Conservation (phyloP, 2,113 vertebrate genomes). For the Onychorhynchus coronatus region DNA sequence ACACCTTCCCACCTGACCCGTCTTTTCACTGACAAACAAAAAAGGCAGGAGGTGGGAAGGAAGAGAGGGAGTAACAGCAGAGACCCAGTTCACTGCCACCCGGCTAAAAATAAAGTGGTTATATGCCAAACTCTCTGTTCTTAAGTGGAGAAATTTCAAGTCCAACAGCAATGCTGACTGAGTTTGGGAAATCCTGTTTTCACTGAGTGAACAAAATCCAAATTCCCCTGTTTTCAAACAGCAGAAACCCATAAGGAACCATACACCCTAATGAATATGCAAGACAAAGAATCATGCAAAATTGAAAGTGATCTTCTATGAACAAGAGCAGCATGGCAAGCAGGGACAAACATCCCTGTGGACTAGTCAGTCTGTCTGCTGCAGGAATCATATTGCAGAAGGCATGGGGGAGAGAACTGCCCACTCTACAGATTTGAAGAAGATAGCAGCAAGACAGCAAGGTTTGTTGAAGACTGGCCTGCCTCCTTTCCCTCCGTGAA, state of each 20-base stretch:
- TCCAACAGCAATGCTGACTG: not conserved
- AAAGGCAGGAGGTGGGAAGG: fast-evolving
- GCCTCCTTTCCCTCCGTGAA: not conserved
- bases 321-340: not conserved
- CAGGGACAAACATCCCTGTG: not conserved
- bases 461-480: not conserved
- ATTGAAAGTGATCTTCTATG: not conserved
- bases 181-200: not conserved
- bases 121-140: not conserved
- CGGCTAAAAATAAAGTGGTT: not conserved
- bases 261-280: not conserved
- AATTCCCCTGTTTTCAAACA: not conserved
- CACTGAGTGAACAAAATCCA: not conserved
- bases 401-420: not conserved
- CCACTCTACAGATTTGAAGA: not conserved
- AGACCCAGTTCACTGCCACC: not conserved
- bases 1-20: not conserved
- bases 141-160: not conserved
- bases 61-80: not conserved
- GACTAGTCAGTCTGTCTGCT: not conserved
- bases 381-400: not conserved
- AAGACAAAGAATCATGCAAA: not conserved
- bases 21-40: not conserved
- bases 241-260: not conserved
- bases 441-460: not conserved